A percentile compares a stretch with the other conserved stretches of the same genome.
Evolutionary conservation across 2,797 vertebrate species (phyloP).

Genomic region (Oreochromis grahami): DNA sequence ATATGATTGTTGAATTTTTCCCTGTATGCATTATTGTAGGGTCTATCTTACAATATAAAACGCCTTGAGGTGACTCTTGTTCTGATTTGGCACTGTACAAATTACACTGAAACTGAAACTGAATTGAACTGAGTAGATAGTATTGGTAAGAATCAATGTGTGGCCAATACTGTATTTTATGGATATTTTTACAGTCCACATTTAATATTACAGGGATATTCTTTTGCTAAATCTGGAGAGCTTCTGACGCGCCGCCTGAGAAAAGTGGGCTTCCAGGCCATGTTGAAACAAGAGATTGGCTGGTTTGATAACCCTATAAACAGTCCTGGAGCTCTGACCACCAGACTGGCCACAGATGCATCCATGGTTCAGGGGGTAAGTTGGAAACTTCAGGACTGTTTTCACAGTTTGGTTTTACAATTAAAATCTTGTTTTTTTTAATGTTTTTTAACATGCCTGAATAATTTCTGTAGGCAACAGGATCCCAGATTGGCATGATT

Average conservation of each 20-base stretch:
- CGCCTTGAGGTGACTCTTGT: not conserved
- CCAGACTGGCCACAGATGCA: slow-evolving; percentile 79
- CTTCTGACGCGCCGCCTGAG: slow-evolving; percentile 77
- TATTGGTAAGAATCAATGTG: not conserved
- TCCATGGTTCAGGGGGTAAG: slow-evolving; percentile 82
- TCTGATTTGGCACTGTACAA: not conserved
- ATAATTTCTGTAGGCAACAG: slow-evolving; percentile 70
- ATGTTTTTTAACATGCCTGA: not conserved
- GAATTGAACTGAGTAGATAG: not conserved
- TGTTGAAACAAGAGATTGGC: slow-evolving; percentile 77
- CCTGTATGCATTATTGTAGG: not conserved
- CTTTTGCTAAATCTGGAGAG: slow-evolving; percentile 82
- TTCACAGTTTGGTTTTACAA: not conserved
- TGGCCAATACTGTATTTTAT: not conserved
- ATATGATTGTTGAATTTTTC: no score
- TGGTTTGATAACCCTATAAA: slow-evolving; percentile 80
- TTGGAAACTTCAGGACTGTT: not conserved
- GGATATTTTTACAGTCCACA: not conserved
- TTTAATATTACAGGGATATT: slow-evolving; percentile 66
- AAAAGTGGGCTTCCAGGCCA: slow-evolving; percentile 78
- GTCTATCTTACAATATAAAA: not conserved
- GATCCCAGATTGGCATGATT: slow-evolving; percentile 82
- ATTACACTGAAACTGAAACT: not conserved
- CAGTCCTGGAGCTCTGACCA: slow-evolving; percentile 79
- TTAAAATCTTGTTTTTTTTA: not conserved